phyloP scores from a whole-genome alignment of 1,140 invertebrate species.

The Calosoma granatense region DNA sequence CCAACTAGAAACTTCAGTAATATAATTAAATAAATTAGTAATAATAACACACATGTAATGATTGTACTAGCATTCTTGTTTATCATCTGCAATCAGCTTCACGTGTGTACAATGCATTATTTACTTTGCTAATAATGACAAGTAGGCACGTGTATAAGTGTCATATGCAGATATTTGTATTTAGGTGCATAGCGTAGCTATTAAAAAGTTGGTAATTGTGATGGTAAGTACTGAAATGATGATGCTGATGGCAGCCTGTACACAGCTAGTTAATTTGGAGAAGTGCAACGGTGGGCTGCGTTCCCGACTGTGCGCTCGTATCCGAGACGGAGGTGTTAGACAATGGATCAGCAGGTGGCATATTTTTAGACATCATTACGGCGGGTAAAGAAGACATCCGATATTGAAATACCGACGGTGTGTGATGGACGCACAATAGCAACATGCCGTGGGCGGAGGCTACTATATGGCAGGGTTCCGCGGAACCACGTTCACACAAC shows the following conservation, averaged over 20 bases:
- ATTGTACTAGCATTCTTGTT: too few relatives aligned
- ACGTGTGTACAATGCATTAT: too few relatives aligned
- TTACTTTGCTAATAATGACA: too few relatives aligned
- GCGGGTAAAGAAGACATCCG: constrained; percentile 7
- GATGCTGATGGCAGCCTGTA: neutral
- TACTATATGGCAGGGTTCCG: too few relatives aligned
- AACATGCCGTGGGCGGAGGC: neutral
- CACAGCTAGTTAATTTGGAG: neutral
- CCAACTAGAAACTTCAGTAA: too few relatives aligned
- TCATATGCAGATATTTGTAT: too few relatives aligned
- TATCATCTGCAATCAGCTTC: too few relatives aligned
- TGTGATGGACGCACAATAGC: constrained; percentile 1
- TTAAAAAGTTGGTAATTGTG: neutral
- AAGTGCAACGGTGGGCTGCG: neutral
- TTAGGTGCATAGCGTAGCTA: neutral
- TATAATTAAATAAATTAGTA: too few relatives aligned
- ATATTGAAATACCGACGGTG: constrained; percentile 5
- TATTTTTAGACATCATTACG: constrained; percentile 8
- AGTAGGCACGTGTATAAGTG: too few relatives aligned
- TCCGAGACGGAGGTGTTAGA: neutral
- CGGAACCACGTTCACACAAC: neutral
- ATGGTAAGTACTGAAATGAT: neutral
- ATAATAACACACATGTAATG: too few relatives aligned
- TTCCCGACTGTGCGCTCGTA: neutral
- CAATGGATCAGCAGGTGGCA: constrained; percentile 7